Evolutionary conservation across 1,140 invertebrate genomes (phyloP), one percentile per base, ranked within the genome.

Genomic region (Dufourea novaeangliae): DNA sequence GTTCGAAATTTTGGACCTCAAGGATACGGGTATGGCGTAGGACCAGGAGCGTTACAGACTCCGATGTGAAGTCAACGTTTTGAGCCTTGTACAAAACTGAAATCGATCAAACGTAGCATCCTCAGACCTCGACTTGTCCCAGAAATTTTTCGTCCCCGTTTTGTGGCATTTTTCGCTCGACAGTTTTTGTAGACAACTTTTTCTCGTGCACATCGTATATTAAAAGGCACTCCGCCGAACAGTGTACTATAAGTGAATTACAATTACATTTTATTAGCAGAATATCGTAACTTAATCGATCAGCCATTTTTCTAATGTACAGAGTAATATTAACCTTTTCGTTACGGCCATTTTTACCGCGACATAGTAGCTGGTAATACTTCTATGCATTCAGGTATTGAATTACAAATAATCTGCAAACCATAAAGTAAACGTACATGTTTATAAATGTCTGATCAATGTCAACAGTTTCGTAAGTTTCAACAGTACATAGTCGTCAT

Each of bases 1-100:
- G 87, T 91, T 64, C 86, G 89, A 71, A 91, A 91, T 76, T 91
- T 91, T 37, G 89, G 88, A 64, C 89, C 89, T 29, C 90, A 90
- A 83, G 90, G 89, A 70, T 91, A 91, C 63, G 89, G 88, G 20
- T 91, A 91, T 34, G 87, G 87, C 11, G 62, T 79, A 10, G 89
- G 89, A 63, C 86, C 89, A 29, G 90, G 89, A 12, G 85, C 86
- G 37, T 78, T 91, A 32, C 89, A 91, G 79, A 91, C 90, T 37
- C 90, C 90, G 10, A 80, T 90, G 78, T 91, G 78, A 89, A 82
- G n/a, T n/a, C n/a, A n/a, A 56, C 37, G 11, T 46, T 56, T 34
- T n/a, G 20, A 12, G 39, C 14, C 62, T 8, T 50, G 20, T n/a
- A 29, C 44, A 27, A 32, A 20, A n/a, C 17, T 17, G 17, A 69